These are phyloP conservation scores for Drosophila willistoni DNA, from an alignment of 1,140 invertebrate species.

Conservation along the genomic window DNA sequence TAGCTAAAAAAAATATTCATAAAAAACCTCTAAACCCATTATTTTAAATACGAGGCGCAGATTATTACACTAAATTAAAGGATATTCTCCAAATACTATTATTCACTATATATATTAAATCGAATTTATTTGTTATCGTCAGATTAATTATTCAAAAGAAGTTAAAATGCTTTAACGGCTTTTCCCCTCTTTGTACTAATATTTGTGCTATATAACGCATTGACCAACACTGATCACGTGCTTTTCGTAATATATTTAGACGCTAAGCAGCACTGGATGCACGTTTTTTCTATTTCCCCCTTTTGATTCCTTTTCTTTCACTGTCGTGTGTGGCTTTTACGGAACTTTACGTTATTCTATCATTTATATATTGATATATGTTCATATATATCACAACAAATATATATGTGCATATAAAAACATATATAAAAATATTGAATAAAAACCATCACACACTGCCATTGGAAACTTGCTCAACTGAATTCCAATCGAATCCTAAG, in stretches of 20 bases:
- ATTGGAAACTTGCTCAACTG: neutral
- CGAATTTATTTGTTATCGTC: no score
- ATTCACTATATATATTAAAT: no score
- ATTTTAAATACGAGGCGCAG: no score
- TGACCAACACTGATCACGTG: neutral
- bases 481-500: neutral
- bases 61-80: no score
- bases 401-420: neutral
- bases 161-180: no score
- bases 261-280: neutral
- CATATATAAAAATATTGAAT: conserved; percentile 1
- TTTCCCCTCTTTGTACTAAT: no score
- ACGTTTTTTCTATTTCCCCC: neutral
- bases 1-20: no score
- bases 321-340: conserved; percentile 8
- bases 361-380: neutral
- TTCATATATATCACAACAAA: neutral
- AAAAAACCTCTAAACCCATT: no score
- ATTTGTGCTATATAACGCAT: neutral
- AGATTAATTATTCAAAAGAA: no score
- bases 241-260: neutral
- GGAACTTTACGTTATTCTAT: neutral
- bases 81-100: no score
- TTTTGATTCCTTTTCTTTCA: neutral
- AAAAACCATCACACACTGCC: neutral